Base-by-base conservation (phyloP, 2,113 vertebrate species). In the Meleagris gallopavo region DNA sequence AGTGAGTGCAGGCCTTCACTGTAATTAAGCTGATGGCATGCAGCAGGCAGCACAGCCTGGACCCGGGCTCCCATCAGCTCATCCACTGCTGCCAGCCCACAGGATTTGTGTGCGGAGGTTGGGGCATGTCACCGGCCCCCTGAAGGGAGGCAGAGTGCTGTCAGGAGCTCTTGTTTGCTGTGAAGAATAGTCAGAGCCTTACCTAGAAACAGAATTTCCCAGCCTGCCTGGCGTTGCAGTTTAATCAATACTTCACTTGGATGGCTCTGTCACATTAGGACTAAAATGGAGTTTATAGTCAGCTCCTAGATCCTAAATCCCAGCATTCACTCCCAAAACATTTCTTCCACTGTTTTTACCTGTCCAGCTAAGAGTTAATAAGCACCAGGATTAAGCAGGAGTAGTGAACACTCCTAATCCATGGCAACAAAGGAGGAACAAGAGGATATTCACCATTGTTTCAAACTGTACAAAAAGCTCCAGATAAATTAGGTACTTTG, bases 211-310 rank as follows among this genome's bases (percentile, higher is more conserved):
- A 0, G 72, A 67, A 40, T 69, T 95, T 90, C 62, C 55, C 83
- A 83, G 75, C 64, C 89, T 1, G 13, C 72, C 87, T 71, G 8
- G 36, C 16, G 5, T 9, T 83, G 91, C 72, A 55, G 61, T 72
- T 74, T 82, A 84, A 96, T 94, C 93, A 92, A 94, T 96, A 86
- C 40, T 72, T 88, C 83, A 62, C 84, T 89, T 86, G 60, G 90
- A 92, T 70, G 48, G 46, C 93, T 89, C 45, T 79, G 64, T 93
- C 90, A 71, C 57, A 25, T 90, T 48, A 69, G 74, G 70, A 19
- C 36, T 72, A 32, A 97, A 93, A 91, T 80, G 57, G 78, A 38
- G 40, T 86, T 90, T 90, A 29, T 30, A 58, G 57, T 65, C 22
- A 41, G 74, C 74, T 88, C 89, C 13, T 22, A 40, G 62, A 20